These are phyloP conservation scores for Opisthograptis luteolata DNA, from an alignment of 2,888 invertebrate species.

Conservation along the genomic window DNA sequence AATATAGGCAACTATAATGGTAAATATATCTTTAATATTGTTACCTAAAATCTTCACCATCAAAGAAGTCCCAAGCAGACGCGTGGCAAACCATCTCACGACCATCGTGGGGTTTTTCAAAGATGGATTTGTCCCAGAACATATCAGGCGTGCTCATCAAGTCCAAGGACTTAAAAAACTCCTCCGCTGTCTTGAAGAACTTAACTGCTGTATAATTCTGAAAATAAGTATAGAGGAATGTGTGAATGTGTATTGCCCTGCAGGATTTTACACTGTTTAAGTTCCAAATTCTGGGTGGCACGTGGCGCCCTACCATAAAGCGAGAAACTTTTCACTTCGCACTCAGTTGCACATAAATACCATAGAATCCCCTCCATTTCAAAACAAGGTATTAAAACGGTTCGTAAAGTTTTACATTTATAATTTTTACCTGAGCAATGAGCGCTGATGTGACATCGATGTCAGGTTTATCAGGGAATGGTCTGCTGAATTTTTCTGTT, in stretches of 20 bases:
- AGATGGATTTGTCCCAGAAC: slow-evolving; percentile 94
- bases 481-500: slow-evolving; percentile 86
- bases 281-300: no score
- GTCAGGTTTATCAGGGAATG: slow-evolving; percentile 87
- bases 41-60: slow-evolving; percentile 91
- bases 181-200: slow-evolving; percentile 92
- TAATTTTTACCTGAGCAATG: slow-evolving; percentile 86
- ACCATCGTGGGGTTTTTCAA: slow-evolving; percentile 90
- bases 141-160: slow-evolving; percentile 89
- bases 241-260: no score
- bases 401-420: no score
- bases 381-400: no score
- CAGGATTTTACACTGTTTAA: no score
- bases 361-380: no score
- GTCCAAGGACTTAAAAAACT: slow-evolving; percentile 93
- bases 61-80: slow-evolving; percentile 94
- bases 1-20: no score
- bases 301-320: no score
- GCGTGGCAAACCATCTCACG: slow-evolving; percentile 93
- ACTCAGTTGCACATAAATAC: no score
- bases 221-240: slow-evolving; percentile 34
- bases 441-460: slow-evolving; percentile 90
- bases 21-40: no score
- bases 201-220: slow-evolving; percentile 89
- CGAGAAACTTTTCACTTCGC: no score